Percentiles rank a stretch among this genome's conserved stretches.
Evolutionary conservation across 2,888 invertebrate species (phyloP).

Genomic region (Protodeltote pygarga): DNA sequence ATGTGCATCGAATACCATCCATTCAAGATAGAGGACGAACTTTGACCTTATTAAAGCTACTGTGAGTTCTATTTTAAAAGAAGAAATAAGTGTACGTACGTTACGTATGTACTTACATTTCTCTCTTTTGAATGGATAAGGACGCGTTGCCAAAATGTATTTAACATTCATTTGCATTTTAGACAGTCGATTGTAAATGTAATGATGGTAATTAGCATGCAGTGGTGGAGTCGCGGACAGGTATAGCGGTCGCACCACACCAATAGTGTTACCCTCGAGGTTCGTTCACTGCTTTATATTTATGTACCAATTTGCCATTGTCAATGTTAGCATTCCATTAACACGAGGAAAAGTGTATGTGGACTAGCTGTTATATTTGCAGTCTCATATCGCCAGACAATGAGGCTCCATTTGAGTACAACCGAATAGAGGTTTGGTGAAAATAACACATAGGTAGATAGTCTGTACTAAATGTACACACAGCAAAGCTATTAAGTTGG

Average conservation of each 20-base stretch:
- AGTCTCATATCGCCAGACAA: constrained; percentile 20
- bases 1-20: constrained; percentile 61
- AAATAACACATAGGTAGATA: too few species aligned
- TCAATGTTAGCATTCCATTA: constrained; percentile 66
- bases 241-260: constrained; percentile 49
- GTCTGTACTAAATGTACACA: too few species aligned
- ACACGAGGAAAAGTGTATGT: constrained; percentile 56
- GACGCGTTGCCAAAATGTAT: too few species aligned
- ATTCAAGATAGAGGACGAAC: constrained; percentile 57
- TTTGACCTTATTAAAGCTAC: constrained; percentile 53
- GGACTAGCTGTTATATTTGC: constrained; percentile 49
- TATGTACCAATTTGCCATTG: constrained; percentile 60
- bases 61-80: constrained; percentile 6
- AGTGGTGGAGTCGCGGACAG: constrained; percentile 50
- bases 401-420: constrained; percentile 1
- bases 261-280: constrained; percentile 49
- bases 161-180: constrained; percentile 42
- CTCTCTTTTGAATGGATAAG: too few species aligned
- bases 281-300: constrained; percentile 54
- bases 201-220: constrained; percentile 72
- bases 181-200: constrained; percentile 56
- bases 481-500: too few species aligned
- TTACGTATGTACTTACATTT: too few species aligned
- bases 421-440: too few species aligned
- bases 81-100: not conserved